These are phyloP conservation scores for Oreochromis grahami DNA, from an alignment of 2,797 vertebrate species.

Conservation along the genomic window DNA sequence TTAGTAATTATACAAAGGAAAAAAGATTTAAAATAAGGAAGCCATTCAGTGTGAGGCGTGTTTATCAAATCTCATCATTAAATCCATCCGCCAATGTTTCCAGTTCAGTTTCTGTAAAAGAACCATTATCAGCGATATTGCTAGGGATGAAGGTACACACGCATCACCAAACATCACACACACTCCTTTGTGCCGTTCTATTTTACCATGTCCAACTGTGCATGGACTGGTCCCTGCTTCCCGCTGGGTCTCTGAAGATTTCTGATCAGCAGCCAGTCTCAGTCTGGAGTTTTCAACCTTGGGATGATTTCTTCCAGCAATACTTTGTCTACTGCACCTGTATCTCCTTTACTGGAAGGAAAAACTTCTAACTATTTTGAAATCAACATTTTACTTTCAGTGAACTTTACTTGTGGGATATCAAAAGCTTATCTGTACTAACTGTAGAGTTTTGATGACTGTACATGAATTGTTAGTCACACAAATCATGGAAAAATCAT, in stretches of 20 bases:
- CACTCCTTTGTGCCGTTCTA: fast-evolving
- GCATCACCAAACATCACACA: not conserved
- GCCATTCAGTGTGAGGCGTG: not conserved
- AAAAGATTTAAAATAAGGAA: not conserved
- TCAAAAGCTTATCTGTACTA: not conserved
- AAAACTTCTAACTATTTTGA: too few species aligned
- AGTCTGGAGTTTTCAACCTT: too few species aligned
- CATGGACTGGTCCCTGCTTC: not conserved
- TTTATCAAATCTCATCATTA: not conserved
- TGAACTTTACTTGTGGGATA: not conserved
- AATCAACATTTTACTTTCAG: not conserved
- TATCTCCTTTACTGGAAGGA: too few species aligned
- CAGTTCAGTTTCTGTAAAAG: not conserved
- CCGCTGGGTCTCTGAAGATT: not conserved
- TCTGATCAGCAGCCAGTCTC: too few species aligned
- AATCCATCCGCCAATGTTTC: not conserved
- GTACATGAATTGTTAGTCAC: not conserved
- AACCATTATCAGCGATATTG: not conserved
- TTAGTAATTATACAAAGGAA: not conserved
- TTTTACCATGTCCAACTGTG: not conserved
- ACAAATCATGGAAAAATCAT: not conserved
- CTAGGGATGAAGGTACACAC: not conserved
- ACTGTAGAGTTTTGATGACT: not conserved
- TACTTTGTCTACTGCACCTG: too few species aligned
- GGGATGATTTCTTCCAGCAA: too few species aligned